Base-by-base conservation (phyloP, 2,797 vertebrate species). In the Paramormyrops hopkinsi region DNA sequence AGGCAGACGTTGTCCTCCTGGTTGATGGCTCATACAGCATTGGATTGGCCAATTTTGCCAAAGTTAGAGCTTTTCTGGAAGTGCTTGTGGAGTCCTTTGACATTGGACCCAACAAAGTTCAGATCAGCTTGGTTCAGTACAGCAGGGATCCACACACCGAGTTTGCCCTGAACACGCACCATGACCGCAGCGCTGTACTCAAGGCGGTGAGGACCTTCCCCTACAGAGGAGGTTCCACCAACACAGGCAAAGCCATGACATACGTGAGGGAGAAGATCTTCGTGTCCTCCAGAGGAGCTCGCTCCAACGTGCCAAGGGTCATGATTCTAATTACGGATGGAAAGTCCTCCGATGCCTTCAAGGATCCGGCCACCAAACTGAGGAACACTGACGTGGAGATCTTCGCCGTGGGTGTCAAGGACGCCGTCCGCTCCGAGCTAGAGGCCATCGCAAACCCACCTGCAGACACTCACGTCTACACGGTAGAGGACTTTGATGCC, bases 281-380 rank as follows among this genome's bases (percentile, higher is more conserved):
- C 89, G 91, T 98, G 88, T 12, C 94, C 53, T 91, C 91, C 90
- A 97, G 97, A 88, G 99, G 99, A 19, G 98, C 99, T 2, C 97
- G 99, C 92, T 90, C 94, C 88, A 98, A 99, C 2, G 97, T 99
- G 1, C 98, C 99, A 0, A 97, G 98, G 12, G 97, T 99, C 93
- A 99, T 98, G 99, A 99, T 99, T 92, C 97, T 99, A 92, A 99
- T 99, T 93, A 99, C 99, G 1, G 99, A 99, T 2, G 99, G 99
- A 90, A 99, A 99, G 92, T 99, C 99, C 0, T 99, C 99, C 0
- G 99, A 99, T 92, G 98, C 98, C 79, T 99, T 99, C 93, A 98
- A 97, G 95, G 96, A 97, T 85, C 96, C 98, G 11, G 98, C 99
- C 90, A 94, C 97, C 91, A 98, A 96, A 48, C 95, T 99, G 90